These are phyloP conservation scores for Drosophila percnosoma DNA, from an alignment of 2,888 invertebrate species.

Conservation along the genomic window DNA sequence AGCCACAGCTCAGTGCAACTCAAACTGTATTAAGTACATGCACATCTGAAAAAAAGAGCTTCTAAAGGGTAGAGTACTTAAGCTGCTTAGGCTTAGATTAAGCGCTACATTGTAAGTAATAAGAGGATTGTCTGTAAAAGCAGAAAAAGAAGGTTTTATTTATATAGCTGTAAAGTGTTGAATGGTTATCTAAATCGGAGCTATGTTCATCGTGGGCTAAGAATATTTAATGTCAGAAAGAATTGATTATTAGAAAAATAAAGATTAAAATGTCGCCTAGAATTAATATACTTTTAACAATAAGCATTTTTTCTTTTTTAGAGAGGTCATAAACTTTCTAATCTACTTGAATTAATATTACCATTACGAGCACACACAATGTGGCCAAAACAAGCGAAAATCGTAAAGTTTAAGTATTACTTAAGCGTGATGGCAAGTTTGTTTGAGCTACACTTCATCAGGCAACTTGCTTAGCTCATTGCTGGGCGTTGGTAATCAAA, in stretches of 20 bases:
- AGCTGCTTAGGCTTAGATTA: constrained; percentile 31
- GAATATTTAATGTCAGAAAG: neutral
- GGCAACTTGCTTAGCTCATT: constrained; percentile 63
- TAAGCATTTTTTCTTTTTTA: neutral
- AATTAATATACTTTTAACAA: neutral
- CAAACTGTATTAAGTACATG: constrained; percentile 48
- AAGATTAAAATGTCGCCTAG: neutral
- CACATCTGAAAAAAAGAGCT: constrained; percentile 2
- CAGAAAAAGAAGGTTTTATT: neutral
- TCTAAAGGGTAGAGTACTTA: constrained; percentile 11
- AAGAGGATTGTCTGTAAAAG: neutral
- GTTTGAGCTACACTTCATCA: constrained; percentile 1
- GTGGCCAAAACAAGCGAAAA: neutral
- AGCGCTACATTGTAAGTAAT: neutral
- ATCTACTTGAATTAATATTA: neutral
- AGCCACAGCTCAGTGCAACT: constrained; percentile 27
- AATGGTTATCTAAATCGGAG: neutral
- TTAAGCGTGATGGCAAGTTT: neutral
- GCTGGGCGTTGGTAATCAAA: constrained; percentile 58
- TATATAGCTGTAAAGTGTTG: neutral
- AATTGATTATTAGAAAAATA: neutral
- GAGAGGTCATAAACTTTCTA: neutral
- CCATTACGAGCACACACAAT: neutral
- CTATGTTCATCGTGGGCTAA: neutral
- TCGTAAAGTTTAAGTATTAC: neutral